Evolutionary conservation across 2,888 invertebrate genomes (phyloP), one percentile per base, ranked within the genome.

Genomic region (Argyresthia albistria): DNA sequence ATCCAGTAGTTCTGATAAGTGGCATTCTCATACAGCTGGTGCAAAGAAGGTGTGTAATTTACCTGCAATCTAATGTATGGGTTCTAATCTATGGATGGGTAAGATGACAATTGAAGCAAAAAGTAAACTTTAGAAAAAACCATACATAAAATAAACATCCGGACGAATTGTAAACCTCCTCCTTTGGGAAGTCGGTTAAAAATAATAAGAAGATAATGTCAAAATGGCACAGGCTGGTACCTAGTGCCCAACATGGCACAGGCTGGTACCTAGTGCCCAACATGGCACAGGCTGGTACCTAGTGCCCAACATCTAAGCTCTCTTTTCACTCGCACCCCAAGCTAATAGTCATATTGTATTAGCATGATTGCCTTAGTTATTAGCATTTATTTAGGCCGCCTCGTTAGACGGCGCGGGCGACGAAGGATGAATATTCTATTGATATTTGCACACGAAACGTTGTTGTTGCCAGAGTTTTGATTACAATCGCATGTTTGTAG

Each of bases 331-430:
- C 71, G 60, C 16, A 58, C 67, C 70, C 67, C 53, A 59, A n/a
- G 25, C n/a, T 50, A 54, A 56, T 56, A 53, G 64, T 68, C 69
- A 71, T 75, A 77, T 74, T 72, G 72, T 76, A 74, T 79, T 76
- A 80, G 74, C 74, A 80, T 76, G 79, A 80, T 80, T 80, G 76
- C 71, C 64, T 60, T 60, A 67, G 73, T 75, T 78, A 80, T 79
- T 77, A 78, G 76, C 79, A 80, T 80, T 80, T 78, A 75, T 80
- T 81, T 76, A 73, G 73, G 72, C 66, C 59, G 72, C 66, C 69
- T 77, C 73, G 73, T 75, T 75, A 76, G 71, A 60, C 56, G 60
- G 64, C 61, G 60, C 57, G 62, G 61, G 14, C 62, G 69, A 64
- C 59, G 58, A 59, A 50, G 53, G 56, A 69, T 74, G 77, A 77